These are phyloP conservation scores for Loriculus beryllinus DNA, from an alignment of 2,797 vertebrate genomes.

Conservation along the genomic window DNA sequence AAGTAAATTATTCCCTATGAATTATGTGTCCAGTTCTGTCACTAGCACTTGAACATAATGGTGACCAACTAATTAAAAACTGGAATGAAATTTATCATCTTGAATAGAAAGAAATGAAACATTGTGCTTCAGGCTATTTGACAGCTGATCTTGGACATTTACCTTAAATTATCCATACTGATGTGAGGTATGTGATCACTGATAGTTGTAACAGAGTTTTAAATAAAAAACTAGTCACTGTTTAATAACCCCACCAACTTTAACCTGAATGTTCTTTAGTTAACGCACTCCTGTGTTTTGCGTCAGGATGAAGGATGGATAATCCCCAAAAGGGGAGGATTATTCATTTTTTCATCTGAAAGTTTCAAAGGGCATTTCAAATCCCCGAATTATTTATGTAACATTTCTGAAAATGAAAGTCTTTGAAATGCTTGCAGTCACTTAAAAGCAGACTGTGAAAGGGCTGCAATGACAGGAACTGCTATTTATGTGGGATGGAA, in stretches of 20 bases:
- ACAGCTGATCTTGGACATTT: background rate
- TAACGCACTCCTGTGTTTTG: background rate
- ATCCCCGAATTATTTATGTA: constrained; percentile 8
- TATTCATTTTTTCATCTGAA: background rate
- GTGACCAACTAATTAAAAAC: background rate
- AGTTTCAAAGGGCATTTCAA: constrained; percentile 33
- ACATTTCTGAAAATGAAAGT: background rate
- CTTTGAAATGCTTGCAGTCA: background rate
- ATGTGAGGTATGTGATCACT: background rate
- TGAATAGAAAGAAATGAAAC: background rate
- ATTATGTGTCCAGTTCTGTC: background rate
- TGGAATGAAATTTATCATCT: background rate
- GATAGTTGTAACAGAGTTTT: background rate
- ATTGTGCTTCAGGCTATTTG: background rate
- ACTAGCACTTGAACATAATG: background rate
- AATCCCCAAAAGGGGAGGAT: background rate
- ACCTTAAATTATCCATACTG: background rate
- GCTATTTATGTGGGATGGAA: background rate
- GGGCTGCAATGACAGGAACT: background rate
- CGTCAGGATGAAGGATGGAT: background rate
- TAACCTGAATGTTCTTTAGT: background rate
- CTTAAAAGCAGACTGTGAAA: background rate
- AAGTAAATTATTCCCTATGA: background rate
- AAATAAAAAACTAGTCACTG: background rate
- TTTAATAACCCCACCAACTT: background rate